Conservation (phyloP, 1,140 invertebrate species). For the Gryon sp. region DNA sequence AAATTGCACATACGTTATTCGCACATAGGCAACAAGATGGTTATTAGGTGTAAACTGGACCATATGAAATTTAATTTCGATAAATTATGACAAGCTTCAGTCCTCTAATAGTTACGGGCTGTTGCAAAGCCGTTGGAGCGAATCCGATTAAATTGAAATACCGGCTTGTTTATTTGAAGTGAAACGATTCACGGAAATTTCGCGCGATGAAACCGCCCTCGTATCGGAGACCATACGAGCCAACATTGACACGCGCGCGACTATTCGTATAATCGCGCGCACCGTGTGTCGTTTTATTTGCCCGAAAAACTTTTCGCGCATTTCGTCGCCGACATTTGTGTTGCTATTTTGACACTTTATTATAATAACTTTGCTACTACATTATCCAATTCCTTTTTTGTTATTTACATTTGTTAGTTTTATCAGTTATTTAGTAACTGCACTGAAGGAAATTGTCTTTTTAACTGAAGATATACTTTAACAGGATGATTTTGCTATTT, state of each 20-base stretch:
- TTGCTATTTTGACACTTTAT: slow-evolving; percentile 6
- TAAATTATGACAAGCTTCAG: slow-evolving; percentile 41
- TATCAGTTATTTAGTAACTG: too few species aligned
- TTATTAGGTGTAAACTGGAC: slow-evolving; percentile 18
- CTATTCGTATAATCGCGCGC: slow-evolving; percentile 22
- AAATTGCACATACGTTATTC: too few species aligned
- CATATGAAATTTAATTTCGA: slow-evolving; percentile 53
- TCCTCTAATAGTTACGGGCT: slow-evolving; percentile 47
- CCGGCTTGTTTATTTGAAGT: slow-evolving; percentile 56
- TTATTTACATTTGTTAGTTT: too few species aligned
- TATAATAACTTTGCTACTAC: too few species aligned
- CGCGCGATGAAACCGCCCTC: slow-evolving; percentile 36
- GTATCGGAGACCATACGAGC: slow-evolving; percentile 38
- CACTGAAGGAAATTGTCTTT: too few species aligned
- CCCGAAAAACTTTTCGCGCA: slow-evolving; percentile 5
- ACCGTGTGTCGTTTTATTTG: slow-evolving; percentile 27
- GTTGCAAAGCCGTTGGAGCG: slow-evolving; percentile 51
- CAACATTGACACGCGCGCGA: slow-evolving; percentile 40
- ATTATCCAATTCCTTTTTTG: background rate
- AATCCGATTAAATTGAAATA: slow-evolving; percentile 61
- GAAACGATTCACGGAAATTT: slow-evolving; percentile 53
- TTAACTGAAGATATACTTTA: too few species aligned
- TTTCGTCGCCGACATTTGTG: slow-evolving; percentile 17
- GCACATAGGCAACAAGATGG: slow-evolving; percentile 8
- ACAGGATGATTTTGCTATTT: too few species aligned